Conservation (phyloP, 2,113 vertebrate genomes). For the Psittacula cyanocephala region DNA sequence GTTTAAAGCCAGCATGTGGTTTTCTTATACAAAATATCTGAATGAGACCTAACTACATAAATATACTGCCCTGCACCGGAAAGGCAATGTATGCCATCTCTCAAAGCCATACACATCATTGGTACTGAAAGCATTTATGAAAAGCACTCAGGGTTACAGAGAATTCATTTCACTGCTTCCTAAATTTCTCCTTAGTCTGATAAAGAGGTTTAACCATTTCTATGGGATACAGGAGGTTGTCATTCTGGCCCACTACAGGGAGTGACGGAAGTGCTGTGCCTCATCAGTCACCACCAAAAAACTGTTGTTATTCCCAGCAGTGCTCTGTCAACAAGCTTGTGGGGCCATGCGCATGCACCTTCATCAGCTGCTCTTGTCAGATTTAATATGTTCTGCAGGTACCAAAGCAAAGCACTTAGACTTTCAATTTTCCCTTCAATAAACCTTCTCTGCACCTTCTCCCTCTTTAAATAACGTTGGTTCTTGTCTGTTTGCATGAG, state of each 20-base stretch:
- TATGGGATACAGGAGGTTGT: constrained; percentile 16
- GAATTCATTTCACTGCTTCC: background rate
- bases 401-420: background rate
- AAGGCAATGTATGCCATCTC: background rate
- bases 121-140: background rate
- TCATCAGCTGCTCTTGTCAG: background rate
- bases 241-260: constrained; percentile 24
- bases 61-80: background rate
- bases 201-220: background rate
- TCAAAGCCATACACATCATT: background rate
- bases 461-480: background rate
- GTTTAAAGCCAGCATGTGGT: background rate
- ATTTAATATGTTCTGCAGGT: background rate
- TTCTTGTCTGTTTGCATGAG: background rate
- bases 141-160: background rate
- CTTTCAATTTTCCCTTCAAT: background rate
- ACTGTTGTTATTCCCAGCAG: background rate
- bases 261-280: constrained; percentile 63
- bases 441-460: background rate
- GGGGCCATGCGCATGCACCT: background rate
- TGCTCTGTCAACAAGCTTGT: background rate
- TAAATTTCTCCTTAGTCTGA: background rate
- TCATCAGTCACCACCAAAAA: constrained; percentile 30
- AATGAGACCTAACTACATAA: background rate
- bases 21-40: background rate